Percentiles rank a stretch among this genome's conserved stretches.
These are phyloP conservation scores for Caenorhabditis elegans DNA, from an alignment of 1,140 invertebrate genomes.

Conservation along the genomic window WBcel235 BX284603.4:13548501-13549000, in stretches of 20 bases:
- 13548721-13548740: slow-evolving; percentile 19
- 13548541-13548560: not conserved
- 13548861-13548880: too few relatives aligned
- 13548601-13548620: slow-evolving; percentile 38
- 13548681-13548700: too few relatives aligned
- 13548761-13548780: not conserved
- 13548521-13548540: not conserved
- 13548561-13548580: too few relatives aligned
- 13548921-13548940: not conserved
- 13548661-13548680: slow-evolving; percentile 40
- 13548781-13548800: not conserved
- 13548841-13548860: too few relatives aligned
- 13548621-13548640: slow-evolving; percentile 43
- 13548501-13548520: too few relatives aligned
- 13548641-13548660: slow-evolving; percentile 38
- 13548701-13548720: too few relatives aligned
- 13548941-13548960: slow-evolving; percentile 24
- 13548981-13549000: slow-evolving; percentile 21
- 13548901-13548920: not conserved
- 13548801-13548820: not conserved
- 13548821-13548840: too few relatives aligned
- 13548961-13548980: slow-evolving; percentile 34
- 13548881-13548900: too few relatives aligned
- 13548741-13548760: not conserved
- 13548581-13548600: not conserved